These are phyloP conservation scores for Monodelphis domestica DNA, from an alignment of 2,797 vertebrate species.

Conservation along the genomic window DNA sequence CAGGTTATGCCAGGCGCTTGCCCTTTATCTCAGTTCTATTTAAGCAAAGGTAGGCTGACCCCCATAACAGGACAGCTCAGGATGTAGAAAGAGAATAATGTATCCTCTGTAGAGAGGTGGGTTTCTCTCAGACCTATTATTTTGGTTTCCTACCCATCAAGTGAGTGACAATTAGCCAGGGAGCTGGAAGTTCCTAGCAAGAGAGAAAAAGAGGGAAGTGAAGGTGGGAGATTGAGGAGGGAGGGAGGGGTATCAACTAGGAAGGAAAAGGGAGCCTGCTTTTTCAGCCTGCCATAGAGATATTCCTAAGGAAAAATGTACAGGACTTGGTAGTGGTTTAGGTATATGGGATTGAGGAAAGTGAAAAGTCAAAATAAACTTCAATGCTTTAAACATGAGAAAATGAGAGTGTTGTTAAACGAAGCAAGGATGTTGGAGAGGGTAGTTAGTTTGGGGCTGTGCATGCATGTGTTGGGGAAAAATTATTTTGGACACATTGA, in stretches of 20 bases:
- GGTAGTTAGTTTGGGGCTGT: background rate
- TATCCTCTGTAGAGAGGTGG: background rate
- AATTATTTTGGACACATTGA: background rate
- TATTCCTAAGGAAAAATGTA: background rate
- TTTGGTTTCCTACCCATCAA: background rate
- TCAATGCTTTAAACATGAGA: background rate
- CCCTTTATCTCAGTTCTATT: background rate
- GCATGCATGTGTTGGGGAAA: background rate
- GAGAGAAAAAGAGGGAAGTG: background rate
- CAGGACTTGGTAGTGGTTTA: accelerated
- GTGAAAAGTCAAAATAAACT: background rate
- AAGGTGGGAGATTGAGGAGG: background rate
- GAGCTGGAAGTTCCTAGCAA: background rate
- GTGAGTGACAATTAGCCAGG: background rate
- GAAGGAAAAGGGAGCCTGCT: background rate
- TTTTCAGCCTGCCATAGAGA: background rate
- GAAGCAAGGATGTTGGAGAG: background rate
- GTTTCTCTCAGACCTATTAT: background rate
- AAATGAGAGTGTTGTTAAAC: background rate
- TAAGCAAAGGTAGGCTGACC: background rate
- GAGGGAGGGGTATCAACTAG: background rate
- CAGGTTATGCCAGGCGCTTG: background rate
- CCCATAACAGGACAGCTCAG: background rate
- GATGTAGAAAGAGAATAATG: background rate
- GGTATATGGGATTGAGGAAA: background rate